Conservation (phyloP, 2,888 invertebrate species). For the Ariolimax columbianus region DNA sequence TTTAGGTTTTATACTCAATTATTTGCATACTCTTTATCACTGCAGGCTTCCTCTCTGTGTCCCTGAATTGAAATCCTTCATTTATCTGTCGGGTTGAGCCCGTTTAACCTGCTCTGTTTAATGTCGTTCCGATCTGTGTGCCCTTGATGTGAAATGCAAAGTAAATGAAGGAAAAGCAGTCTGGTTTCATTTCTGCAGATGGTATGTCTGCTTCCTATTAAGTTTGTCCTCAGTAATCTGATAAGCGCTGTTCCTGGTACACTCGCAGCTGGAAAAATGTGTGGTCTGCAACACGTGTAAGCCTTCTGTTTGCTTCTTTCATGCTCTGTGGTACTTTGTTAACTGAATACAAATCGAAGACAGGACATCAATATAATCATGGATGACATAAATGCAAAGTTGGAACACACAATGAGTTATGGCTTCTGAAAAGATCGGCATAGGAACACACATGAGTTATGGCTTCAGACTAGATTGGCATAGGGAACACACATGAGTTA, state of each 20-base stretch:
- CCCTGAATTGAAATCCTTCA: slow-evolving; percentile 34
- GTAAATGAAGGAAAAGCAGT: neutral
- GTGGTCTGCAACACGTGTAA: neutral
- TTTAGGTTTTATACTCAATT: slow-evolving; percentile 8
- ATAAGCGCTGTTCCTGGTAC: slow-evolving; percentile 14
- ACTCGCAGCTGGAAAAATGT: slow-evolving; percentile 1
- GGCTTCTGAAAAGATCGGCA: too few species aligned
- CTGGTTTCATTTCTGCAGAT: slow-evolving; percentile 12
- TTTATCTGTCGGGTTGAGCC: slow-evolving; percentile 2
- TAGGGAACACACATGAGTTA: too few species aligned
- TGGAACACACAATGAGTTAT: too few species aligned
- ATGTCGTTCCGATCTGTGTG: neutral
- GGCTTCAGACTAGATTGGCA: too few species aligned
- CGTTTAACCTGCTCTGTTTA: slow-evolving; percentile 19
- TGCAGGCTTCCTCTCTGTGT: slow-evolving; percentile 4
- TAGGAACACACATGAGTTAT: too few species aligned
- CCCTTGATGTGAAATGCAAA: slow-evolving; percentile 17
- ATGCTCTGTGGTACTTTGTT: too few species aligned
- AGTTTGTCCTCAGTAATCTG: slow-evolving; percentile 18
- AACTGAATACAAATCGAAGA: too few species aligned
- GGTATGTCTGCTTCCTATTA: slow-evolving; percentile 28
- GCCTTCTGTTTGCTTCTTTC: neutral
- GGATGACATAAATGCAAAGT: too few species aligned
- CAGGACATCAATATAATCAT: too few species aligned
- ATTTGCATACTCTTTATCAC: slow-evolving; percentile 17